A percentile compares a stretch with the other conserved stretches of the same genome.
Evolutionary conservation across 2,888 invertebrate genomes (phyloP).

Genomic region (Iselma pallidipennis): DNA sequence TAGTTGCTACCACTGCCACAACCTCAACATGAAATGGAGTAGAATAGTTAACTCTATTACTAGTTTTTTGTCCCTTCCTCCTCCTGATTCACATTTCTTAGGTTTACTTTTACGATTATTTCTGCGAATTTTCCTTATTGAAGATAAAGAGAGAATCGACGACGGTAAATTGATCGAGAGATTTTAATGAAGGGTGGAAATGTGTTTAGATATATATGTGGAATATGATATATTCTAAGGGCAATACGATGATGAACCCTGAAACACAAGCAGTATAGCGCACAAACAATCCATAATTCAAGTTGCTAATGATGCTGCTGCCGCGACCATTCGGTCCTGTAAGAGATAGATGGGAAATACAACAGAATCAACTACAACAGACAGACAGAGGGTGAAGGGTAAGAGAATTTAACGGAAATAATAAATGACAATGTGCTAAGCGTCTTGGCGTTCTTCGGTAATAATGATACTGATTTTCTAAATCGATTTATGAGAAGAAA

Average conservation of each 20-base stretch:
- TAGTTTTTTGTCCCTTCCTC: not conserved
- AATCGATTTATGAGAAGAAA: slow-evolving; percentile 28
- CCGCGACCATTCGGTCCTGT: slow-evolving; percentile 52
- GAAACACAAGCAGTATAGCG: slow-evolving; percentile 28
- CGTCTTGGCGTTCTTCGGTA: slow-evolving; percentile 23
- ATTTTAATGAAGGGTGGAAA: too few relatives aligned
- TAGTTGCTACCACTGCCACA: not conserved
- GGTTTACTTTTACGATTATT: too few relatives aligned
- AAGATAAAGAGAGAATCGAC: not conserved
- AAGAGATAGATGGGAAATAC: slow-evolving; percentile 49
- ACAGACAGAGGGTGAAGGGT: slow-evolving; percentile 20
- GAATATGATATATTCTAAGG: slow-evolving; percentile 47
- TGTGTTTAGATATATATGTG: not conserved
- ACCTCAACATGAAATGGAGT: not conserved
- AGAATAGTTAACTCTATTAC: not conserved
- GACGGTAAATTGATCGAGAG: too few relatives aligned
- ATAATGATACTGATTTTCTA: slow-evolving; percentile 45
- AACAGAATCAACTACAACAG: not conserved
- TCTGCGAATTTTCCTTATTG: not conserved
- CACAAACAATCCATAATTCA: slow-evolving; percentile 57
- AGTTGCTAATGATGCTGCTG: slow-evolving; percentile 55
- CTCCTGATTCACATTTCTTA: too few relatives aligned
- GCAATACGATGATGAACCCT: slow-evolving; percentile 32
- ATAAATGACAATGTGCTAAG: slow-evolving; percentile 50
- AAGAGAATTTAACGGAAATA: slow-evolving; percentile 43